Evolutionary conservation across 2,797 vertebrate species (phyloP), one percentile per base, ranked within the genome.

Genomic region (Potorous gilbertii): DNA sequence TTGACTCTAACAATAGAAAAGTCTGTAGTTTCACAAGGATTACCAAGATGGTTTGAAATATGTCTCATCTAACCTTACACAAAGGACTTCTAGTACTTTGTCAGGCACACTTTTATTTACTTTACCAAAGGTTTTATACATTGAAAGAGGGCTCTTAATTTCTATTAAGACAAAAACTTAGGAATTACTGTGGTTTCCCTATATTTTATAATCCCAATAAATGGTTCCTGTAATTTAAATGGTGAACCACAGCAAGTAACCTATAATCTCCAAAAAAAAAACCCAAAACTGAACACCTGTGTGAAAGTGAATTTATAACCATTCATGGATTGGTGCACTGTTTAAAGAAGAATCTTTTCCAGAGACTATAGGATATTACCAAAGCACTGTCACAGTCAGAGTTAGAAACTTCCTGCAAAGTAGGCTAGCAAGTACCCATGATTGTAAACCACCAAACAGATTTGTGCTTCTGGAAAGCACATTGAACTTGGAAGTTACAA

Each of bases 1-100:
- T 12, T 55, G 95, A 57, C 92, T 98, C 87, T 92, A 92, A 14
- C 6, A 62, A 46, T 92, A 96, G 90, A 94, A 29, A 93, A 56
- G 16, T 95, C 54, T 29, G 0, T n/a, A 90, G 34, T 96, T 96
- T 92, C 93, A 0, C n/a, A 13, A 89, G 46, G 0, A 4, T 52
- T 81, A 95, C 56, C 90, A 97, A 93, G 62, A 31, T 11, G 31
- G 46, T 9, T 74, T 1, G 0, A 93, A 90, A 93, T 24, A 94
- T 95, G 94, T 95, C 40, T 91, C 59, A 92, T 50, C 16, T 96
- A 94, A 94, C 55, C 40, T 57, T 29, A 62, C 29, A 54, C 0
- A 94, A 93, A 56, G 0, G 29, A 59, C 13, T 94, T 95, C 95
- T 97, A 95, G 10, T 87, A 27, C 21, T 87, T 87, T 50, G 40